These are phyloP conservation scores for Cryptophagus acutangulus DNA, from an alignment of 2,888 invertebrate species.

Conservation along the genomic window DNA sequence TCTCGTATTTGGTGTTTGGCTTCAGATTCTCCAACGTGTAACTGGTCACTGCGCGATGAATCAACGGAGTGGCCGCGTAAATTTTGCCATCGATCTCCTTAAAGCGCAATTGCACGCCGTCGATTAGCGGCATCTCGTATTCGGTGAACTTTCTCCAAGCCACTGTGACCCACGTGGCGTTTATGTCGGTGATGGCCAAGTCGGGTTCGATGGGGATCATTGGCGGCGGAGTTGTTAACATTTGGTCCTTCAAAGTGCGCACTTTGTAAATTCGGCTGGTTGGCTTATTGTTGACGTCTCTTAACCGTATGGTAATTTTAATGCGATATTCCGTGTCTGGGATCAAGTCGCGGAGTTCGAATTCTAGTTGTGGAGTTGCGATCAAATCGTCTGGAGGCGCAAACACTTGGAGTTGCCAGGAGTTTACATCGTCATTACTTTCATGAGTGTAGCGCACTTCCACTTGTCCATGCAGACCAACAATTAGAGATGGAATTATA, in stretches of 20 bases:
- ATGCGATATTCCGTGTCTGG: slow-evolving; percentile 79
- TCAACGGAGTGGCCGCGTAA: slow-evolving; percentile 77
- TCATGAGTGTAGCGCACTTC: slow-evolving; percentile 81
- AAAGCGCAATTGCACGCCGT: slow-evolving; percentile 82
- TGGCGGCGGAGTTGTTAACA: slow-evolving; percentile 53
- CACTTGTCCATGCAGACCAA: slow-evolving; percentile 81
- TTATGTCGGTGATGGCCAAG: slow-evolving; percentile 66
- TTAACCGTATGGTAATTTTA: slow-evolving; percentile 72
- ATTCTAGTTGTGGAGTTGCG: slow-evolving; percentile 79
- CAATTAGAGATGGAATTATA: slow-evolving; percentile 74
- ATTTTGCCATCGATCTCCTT: slow-evolving; percentile 77
- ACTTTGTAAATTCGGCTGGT: slow-evolving; percentile 73
- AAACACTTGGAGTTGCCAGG: slow-evolving; percentile 81
- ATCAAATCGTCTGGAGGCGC: slow-evolving; percentile 83
- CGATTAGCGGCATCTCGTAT: slow-evolving; percentile 76
- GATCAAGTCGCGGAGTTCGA: slow-evolving; percentile 70
- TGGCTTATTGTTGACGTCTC: slow-evolving; percentile 72
- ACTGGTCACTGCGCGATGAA: slow-evolving; percentile 75
- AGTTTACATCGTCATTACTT: slow-evolving; percentile 57
- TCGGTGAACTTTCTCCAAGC: slow-evolving; percentile 79
- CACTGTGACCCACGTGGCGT: slow-evolving; percentile 72
- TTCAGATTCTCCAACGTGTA: slow-evolving; percentile 74
- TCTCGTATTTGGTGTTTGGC: slow-evolving; percentile 74
- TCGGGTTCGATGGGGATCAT: slow-evolving; percentile 68
- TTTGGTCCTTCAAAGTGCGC: slow-evolving; percentile 57